Conservation (phyloP, 2,797 vertebrate species). For the Characodon lateralis region DNA sequence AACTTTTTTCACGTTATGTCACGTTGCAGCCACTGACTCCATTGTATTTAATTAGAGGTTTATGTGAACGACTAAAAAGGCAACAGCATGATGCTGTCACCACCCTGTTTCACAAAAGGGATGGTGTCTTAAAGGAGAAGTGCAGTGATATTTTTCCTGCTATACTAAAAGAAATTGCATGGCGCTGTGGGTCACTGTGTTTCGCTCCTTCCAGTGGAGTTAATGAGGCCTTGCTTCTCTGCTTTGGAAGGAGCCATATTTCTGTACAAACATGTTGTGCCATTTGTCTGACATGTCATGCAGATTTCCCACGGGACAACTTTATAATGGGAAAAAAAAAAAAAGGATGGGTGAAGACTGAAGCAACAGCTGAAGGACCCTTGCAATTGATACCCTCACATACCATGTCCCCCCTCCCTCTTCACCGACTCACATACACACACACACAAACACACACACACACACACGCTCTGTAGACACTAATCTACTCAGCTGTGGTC, state of each 20-base stretch:
- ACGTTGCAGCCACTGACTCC: not conserved
- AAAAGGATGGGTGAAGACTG: not conserved
- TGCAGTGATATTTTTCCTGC: too few relatives aligned
- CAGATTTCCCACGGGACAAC: conserved; percentile 68
- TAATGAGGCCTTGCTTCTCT: conserved; percentile 11
- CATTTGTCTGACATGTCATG: conserved; percentile 49
- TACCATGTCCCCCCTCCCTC: conserved; percentile 16
- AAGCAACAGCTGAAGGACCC: conserved; percentile 75
- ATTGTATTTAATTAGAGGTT: not conserved
- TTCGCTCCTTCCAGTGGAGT: conserved; percentile 20
- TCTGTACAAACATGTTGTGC: conserved; percentile 41
- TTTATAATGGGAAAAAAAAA: conserved; percentile 65
- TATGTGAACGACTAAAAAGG: not conserved
- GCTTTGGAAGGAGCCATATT: not conserved
- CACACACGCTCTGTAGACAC: conserved; percentile 48
- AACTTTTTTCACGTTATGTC: not conserved
- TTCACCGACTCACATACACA: conserved; percentile 20
- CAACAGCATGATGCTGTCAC: not conserved
- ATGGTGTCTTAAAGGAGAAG: not conserved
- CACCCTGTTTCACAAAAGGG: not conserved
- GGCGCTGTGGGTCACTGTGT: conserved; percentile 6
- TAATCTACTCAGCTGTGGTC: conserved; percentile 76
- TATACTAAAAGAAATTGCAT: not conserved
- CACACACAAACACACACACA: conserved; percentile 4
- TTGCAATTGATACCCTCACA: conserved; percentile 23